Conservation (phyloP, 2,113 vertebrate genomes). For the Nipponia nippon region DNA sequence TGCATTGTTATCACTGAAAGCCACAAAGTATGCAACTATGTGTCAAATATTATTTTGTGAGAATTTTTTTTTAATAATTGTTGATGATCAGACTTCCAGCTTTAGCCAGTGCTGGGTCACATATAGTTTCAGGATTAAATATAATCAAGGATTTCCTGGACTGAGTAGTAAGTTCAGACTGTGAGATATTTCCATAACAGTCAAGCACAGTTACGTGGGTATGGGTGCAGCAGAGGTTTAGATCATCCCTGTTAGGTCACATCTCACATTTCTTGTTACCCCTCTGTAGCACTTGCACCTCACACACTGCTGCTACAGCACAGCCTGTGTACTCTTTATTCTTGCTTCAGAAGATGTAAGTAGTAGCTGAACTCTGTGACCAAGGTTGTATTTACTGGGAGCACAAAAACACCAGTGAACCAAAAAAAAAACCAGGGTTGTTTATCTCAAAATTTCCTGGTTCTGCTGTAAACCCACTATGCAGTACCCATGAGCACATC, state of each 20-base stretch:
- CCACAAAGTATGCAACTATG: background rate
- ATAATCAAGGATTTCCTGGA: slow-evolving; percentile 1
- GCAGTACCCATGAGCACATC: background rate
- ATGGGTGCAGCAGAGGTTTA: slow-evolving; percentile 9
- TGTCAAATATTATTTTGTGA: background rate
- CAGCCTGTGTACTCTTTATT: background rate
- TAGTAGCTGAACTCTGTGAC: background rate
- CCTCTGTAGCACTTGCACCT: background rate
- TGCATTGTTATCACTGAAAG: background rate
- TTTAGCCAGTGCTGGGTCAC: background rate
- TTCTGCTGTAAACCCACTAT: background rate
- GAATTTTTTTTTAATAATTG: background rate
- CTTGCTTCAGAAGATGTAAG: background rate
- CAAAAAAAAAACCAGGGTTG: background rate
- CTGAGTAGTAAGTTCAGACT: background rate
- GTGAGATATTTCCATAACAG: slow-evolving; percentile 27
- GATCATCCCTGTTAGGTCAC: background rate
- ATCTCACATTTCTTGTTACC: slow-evolving; percentile 17
- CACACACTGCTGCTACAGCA: background rate
- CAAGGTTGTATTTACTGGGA: background rate
- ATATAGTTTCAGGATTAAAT: background rate
- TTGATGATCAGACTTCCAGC: background rate
- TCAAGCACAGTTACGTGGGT: background rate
- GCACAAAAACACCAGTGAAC: background rate
- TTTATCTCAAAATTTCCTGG: background rate